phyloP scores from a whole-genome alignment of 2,113 vertebrate species.

The Cichladusa arquata region DNA sequence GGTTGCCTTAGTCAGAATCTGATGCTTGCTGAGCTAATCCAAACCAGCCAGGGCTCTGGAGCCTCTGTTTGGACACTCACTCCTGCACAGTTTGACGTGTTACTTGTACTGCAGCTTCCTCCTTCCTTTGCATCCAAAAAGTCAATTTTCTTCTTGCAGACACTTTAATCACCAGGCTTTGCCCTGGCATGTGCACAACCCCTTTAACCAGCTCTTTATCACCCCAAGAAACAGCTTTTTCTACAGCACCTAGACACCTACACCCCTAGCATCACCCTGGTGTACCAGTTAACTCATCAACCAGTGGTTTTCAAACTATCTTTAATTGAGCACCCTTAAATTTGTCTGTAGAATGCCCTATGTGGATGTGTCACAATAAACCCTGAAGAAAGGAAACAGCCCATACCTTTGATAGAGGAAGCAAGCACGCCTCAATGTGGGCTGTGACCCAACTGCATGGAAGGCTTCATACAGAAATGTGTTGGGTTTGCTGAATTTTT shows the following conservation, averaged over 20 bases:
- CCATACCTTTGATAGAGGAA: background rate
- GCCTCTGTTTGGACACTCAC: background rate
- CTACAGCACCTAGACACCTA: background rate
- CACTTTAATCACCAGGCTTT: background rate
- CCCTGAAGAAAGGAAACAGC: background rate
- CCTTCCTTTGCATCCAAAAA: background rate
- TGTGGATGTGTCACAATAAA: background rate
- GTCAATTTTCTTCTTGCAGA: background rate
- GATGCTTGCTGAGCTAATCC: background rate
- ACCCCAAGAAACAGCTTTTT: background rate
- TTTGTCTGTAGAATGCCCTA: background rate
- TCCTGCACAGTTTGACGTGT: background rate
- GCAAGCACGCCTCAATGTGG: background rate
- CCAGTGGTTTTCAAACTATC: background rate
- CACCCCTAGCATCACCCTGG: background rate
- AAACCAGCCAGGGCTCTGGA: background rate
- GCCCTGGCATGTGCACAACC: background rate
- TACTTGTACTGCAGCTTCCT: background rate
- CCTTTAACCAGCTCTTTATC: background rate
- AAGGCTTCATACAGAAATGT: slow-evolving; percentile 30
- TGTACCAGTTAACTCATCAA: background rate
- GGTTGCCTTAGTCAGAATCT: background rate
- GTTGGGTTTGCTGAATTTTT: slow-evolving; percentile 11
- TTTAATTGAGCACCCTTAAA: background rate
- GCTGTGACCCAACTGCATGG: background rate